Base-by-base conservation (phyloP, 2,113 vertebrate genomes). In the Aptenodytes patagonicus region DNA sequence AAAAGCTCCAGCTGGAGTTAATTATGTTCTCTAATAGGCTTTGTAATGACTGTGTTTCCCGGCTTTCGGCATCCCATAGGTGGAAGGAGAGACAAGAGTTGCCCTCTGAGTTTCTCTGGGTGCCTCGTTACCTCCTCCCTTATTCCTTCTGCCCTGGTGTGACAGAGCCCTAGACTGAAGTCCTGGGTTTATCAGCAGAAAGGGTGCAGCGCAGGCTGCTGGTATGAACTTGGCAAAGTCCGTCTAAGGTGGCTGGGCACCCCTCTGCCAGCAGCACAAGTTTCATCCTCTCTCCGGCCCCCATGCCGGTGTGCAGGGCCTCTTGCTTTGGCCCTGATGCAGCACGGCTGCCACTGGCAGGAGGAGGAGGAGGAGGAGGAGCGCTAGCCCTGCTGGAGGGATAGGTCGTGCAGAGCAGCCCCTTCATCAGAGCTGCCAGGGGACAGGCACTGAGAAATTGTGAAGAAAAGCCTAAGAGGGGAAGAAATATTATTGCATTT, bases 171-270 rank as follows among this genome's bases (percentile, higher is more conserved):
- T 17, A 24, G 95, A 6, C 80, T 96, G 87, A 96, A 96, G 95
- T 92, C 80, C 91, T 80, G 69, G 21, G n/a, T 86, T 95, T 95
- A 96, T 96, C 89, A 95, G 79, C 79, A 75, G 76, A 57, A 44
- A 94, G 73, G 70, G 69, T 36, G 83, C 69, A 58, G 3, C 4
- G 10, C 32, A 49, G 83, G 80, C 80, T 90, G 58, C 82, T 86
- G 82, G n/a, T 18, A 51, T 40, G 85, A 66, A 46, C 85, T 68
- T 92, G 29, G 68, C 62, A 66, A 90, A 40, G 9, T 85, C 73
- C 44, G 3, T 20, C 31, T 26, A 20, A n/a, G 60, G 55, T 40
- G 44, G 64, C 55, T 38, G 42, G 42, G 54, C 25, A 29, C 28
- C 68, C 13, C 4, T 66, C 22, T 78, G n/a, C 24, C 25, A 49